Evolutionary conservation across 1,140 invertebrate genomes (phyloP).

Genomic region (Trachymyrmex septentrionalis): DNA sequence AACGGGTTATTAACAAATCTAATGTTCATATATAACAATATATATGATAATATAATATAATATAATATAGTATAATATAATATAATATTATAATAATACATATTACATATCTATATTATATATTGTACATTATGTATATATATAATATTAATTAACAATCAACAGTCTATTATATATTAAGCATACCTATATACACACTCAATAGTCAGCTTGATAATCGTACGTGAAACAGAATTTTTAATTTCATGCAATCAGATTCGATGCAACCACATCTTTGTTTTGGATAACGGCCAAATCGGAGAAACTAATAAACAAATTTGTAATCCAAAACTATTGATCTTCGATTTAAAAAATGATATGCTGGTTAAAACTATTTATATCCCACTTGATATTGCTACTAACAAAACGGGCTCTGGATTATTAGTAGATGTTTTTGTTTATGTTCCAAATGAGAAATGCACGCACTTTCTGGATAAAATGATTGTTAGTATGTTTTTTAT

Average conservation of each 20-base stretch:
- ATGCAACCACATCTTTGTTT: slow-evolving; percentile 13
- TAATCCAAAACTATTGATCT: slow-evolving; percentile 24
- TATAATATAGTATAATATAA: too few species aligned
- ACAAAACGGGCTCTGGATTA: neutral
- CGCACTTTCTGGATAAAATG: neutral
- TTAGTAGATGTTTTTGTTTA: neutral
- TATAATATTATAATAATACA: too few species aligned
- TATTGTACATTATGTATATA: too few species aligned
- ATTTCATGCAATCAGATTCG: slow-evolving; percentile 1
- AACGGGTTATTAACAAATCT: too few species aligned
- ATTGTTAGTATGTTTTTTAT: slow-evolving; percentile 3
- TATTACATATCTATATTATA: too few species aligned
- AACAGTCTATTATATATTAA: too few species aligned
- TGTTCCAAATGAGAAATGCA: too few species aligned
- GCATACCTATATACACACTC: too few species aligned
- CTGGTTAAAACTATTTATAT: neutral
- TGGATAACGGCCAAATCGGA: slow-evolving; percentile 34
- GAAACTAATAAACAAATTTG: neutral
- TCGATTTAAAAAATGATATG: neutral
- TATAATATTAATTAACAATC: too few species aligned
- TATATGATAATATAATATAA: too few species aligned
- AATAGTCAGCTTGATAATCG: neutral
- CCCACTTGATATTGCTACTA: neutral
- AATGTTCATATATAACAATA: too few species aligned
- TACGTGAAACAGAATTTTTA: neutral